Evolutionary conservation across 2,888 invertebrate species (phyloP).

Genomic region (Ischnura elegans): DNA sequence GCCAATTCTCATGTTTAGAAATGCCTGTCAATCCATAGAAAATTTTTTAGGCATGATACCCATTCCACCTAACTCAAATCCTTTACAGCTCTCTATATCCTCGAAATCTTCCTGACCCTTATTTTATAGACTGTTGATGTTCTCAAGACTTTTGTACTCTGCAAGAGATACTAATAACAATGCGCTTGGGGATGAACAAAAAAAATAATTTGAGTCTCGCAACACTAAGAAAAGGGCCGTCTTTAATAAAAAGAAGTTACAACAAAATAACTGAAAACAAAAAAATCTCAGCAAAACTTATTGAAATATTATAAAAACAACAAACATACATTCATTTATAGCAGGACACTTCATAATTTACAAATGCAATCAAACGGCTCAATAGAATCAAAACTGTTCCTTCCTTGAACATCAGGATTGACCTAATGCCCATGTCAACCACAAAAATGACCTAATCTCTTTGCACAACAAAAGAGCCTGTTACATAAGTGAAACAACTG

Average conservation of each 20-base stretch:
- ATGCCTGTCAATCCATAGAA: constrained; percentile 60
- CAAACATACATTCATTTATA: constrained; percentile 63
- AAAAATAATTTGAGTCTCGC: constrained; percentile 83
- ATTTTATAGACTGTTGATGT: constrained; percentile 28
- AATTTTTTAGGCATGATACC: constrained; percentile 48
- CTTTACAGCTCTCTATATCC: not conserved
- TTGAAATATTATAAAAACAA: constrained; percentile 67
- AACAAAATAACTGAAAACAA: constrained; percentile 88
- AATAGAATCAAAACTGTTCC: constrained; percentile 57
- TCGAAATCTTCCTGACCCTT: constrained; percentile 69
- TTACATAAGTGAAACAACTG: constrained; percentile 61
- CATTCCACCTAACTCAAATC: constrained; percentile 37
- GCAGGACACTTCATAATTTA: constrained; percentile 66
- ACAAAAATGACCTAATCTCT: constrained; percentile 53
- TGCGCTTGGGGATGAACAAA: constrained; percentile 73
- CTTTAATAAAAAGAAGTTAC: constrained; percentile 86
- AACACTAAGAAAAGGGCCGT: constrained; percentile 87
- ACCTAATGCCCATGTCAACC: constrained; percentile 51
- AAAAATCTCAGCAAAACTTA: constrained; percentile 80
- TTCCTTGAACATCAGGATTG: constrained; percentile 53
- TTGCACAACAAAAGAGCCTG: constrained; percentile 56
- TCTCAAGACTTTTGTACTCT: constrained; percentile 61
- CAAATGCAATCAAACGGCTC: constrained; percentile 63
- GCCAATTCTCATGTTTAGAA: not conserved
- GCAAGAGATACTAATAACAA: constrained; percentile 69